Evolutionary conservation across 2,888 invertebrate genomes (phyloP).

Genomic region (Cheilosia scutellata): DNA sequence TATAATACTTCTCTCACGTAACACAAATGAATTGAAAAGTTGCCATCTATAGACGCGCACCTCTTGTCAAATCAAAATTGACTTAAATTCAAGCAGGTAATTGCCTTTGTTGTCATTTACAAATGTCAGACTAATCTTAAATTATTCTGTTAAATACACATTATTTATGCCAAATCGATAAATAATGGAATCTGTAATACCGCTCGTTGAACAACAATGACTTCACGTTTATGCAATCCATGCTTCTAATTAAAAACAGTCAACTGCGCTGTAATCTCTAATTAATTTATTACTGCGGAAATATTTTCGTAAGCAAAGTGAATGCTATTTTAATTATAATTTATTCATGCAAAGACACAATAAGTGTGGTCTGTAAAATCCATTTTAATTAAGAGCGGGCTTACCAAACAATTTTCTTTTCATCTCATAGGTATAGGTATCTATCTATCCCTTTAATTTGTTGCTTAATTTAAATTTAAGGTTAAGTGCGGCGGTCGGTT

Average conservation of each 20-base stretch:
- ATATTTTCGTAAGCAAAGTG: conserved; percentile 50
- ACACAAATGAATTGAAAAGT: not conserved
- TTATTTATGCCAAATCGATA: conserved; percentile 54
- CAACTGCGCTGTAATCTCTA: conserved; percentile 60
- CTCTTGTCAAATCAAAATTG: conserved; percentile 11
- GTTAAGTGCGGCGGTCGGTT: no score
- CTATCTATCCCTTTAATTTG: not conserved
- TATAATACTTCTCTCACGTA: not conserved
- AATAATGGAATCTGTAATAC: conserved; percentile 7
- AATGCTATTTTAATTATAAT: conserved; percentile 61
- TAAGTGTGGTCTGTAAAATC: conserved; percentile 14
- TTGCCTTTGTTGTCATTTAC: conserved; percentile 27
- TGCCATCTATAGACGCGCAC: not conserved
- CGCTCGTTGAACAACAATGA: conserved; percentile 2
- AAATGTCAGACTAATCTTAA: conserved; percentile 15
- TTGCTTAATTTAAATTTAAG: conserved; percentile 13
- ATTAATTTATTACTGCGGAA: conserved; percentile 65
- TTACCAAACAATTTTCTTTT: not conserved
- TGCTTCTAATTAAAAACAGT: conserved; percentile 58
- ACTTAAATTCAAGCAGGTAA: conserved; percentile 2
- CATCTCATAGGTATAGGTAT: not conserved
- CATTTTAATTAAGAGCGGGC: conserved; percentile 8
- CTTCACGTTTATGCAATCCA: conserved; percentile 51
- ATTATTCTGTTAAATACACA: conserved; percentile 3
- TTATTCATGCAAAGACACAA: conserved; percentile 24